Evolutionary conservation across 2,888 invertebrate genomes (phyloP).

Genomic region (Plebejus argus): DNA sequence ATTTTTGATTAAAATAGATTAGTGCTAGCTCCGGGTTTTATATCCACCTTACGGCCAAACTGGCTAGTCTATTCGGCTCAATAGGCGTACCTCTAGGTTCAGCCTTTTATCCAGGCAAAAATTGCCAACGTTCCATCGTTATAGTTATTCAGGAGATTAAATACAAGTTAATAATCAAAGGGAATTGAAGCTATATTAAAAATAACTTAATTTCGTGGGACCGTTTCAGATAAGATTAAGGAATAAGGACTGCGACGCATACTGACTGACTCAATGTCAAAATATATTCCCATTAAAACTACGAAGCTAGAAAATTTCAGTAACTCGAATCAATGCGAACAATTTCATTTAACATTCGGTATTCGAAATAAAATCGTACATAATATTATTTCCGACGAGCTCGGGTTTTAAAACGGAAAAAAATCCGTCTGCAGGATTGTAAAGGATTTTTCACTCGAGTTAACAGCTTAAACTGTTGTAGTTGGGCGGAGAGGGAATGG

Average conservation of each 20-base stretch:
- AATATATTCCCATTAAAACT: not conserved
- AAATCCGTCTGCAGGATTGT: not conserved
- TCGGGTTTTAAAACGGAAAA: not conserved
- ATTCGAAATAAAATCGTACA: constrained; percentile 2
- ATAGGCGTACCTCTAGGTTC: no score
- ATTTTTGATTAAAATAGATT: no score
- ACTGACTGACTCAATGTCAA: not conserved
- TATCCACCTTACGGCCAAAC: no score
- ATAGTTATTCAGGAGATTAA: no score
- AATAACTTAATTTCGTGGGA: not conserved
- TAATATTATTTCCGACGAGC: constrained; percentile 5
- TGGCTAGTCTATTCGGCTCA: no score
- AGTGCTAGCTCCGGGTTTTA: no score
- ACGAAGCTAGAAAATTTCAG: not conserved
- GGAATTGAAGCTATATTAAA: no score
- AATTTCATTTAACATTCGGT: not conserved
- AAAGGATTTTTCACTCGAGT: constrained; percentile 9
- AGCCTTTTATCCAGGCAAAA: no score
- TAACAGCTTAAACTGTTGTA: constrained; percentile 7
- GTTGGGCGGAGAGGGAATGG: not conserved
- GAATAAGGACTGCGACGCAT: not conserved
- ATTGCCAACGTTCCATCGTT: no score
- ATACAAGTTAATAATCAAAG: no score
- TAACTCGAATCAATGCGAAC: not conserved
- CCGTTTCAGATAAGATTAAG: not conserved